Evolutionary conservation across 2,113 vertebrate genomes (phyloP), one percentile per base, ranked within the genome.

Genomic region (Scophthalmus maximus): DNA sequence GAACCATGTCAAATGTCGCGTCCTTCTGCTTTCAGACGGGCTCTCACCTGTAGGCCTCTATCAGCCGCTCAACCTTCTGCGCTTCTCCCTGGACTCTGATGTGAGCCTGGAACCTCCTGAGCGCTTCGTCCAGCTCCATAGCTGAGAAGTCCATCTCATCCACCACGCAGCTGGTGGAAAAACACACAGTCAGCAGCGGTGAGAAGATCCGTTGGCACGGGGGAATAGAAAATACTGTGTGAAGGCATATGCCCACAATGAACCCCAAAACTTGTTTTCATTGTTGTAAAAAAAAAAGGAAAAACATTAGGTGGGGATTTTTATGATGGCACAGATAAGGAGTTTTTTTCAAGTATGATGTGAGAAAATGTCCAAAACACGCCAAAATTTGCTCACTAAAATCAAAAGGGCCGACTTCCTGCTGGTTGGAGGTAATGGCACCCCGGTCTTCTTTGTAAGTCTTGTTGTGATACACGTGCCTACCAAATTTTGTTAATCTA

Each of bases 81-180:
- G 97, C 97, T 89, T 98, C 97, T 27, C 97, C 97, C 76, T 99
- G 97, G 23, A 99, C 97, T 79, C 96, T 94, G 82, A 99, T 98
- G 82, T 99, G 97, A 11, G 97, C 96, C 89, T 99, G 97, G 90
- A 99, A 98, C 91, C 97, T 99, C 89, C 97, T 92, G 78, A 99
- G 95, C 1, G 97, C 97, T 89, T 99, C 97, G 32, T 99, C 97
- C 85, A 99, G 92, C 83, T 99, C 97, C 96, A 98, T 96, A 32
- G 90, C 87, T 0, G 96, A 96, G 86, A 99, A 98, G 83, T 99
- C 97, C 97, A 99, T 99, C 87, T 99, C 97, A 68, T 99, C 97
- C 63, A 99, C 97, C 67, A 99, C 97, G 23, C 97, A 99, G 85
- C 97, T 99, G 90, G 26, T 17, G 47, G 18, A 71, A 20, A 81